phyloP scores from a whole-genome alignment of 2,888 invertebrate species.

The Siphonodentalium dalli region DNA sequence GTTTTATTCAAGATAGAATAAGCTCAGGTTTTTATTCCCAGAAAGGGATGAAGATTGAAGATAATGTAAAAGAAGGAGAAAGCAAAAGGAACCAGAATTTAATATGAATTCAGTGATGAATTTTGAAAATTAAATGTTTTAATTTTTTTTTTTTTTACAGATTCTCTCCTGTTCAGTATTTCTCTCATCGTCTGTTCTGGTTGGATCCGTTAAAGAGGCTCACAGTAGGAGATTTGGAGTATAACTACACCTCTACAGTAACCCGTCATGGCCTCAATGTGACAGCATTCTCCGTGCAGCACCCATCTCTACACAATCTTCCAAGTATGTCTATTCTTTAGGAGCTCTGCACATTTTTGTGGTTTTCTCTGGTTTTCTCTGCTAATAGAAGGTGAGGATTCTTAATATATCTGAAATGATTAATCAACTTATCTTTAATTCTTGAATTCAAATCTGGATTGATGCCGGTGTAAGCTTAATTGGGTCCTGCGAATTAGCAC shows the following conservation, averaged over 20 bases:
- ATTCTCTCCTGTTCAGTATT: slow-evolving; percentile 71
- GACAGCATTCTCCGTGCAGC: slow-evolving; percentile 77
- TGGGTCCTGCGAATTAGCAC: too few species aligned
- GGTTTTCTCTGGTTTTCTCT: too few species aligned
- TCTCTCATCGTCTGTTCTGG: slow-evolving; percentile 85
- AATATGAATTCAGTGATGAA: too few species aligned
- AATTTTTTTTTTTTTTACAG: slow-evolving; percentile 28
- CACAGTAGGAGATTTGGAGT: slow-evolving; percentile 78
- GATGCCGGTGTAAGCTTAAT: too few species aligned
- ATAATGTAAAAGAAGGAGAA: not conserved
- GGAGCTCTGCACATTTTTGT: not conserved
- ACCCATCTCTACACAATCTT: slow-evolving; percentile 70
- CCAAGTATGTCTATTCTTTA: slow-evolving; percentile 68
- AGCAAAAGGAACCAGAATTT: not conserved
- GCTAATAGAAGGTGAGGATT: too few species aligned
- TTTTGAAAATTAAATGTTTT: too few species aligned
- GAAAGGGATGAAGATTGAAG: not conserved
- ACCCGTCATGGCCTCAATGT: slow-evolving; percentile 47
- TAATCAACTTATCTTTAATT: too few species aligned
- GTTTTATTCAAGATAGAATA: too few species aligned
- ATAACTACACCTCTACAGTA: slow-evolving; percentile 77
- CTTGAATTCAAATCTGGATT: too few species aligned
- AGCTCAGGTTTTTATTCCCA: too few species aligned
- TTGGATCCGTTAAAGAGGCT: slow-evolving; percentile 77
- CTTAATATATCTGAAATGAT: too few species aligned